Base-by-base conservation (phyloP, 1,140 invertebrate species). In the Drosophila pallidifrons region DNA sequence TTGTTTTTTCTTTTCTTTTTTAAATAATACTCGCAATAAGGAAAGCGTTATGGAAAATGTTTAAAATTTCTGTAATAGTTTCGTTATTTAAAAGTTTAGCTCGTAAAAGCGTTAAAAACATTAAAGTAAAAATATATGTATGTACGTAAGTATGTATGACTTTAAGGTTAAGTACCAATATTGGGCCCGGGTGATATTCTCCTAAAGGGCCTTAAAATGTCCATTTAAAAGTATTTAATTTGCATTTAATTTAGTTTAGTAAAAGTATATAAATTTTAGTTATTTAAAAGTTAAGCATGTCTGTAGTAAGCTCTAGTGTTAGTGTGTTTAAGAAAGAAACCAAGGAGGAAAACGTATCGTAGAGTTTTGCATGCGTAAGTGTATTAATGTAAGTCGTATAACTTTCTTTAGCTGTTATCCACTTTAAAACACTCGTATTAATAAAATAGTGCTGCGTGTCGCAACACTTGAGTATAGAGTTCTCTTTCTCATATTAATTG, bases 31-130 rank as follows among this genome's bases (percentile, higher is more conserved):
- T 43, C 41, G n/a, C 13, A 80, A 43, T 25, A 49, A n/a, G 49
- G 60, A 77, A 87, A 87, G 80, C 76, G 41, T 71, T 67, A 35
- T 65, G 75, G 67, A 72, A 83, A 83, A 81, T 81, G 60, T 83
- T 88, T 85, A 88, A 88, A 87, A 87, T 59, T 70, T 68, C 20
- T 73, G 59, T 70, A 59, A 46, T 60, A 55, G 51, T 55, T 67
- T 45, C 43, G 15, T 65, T 66, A 55, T 87, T 88, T 89, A 88
- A 87, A 87, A 87, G 54, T 83, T 83, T 75, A 79, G 85, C 80
- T 79, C 77, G 70, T 89, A 89, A 89, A 89, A 89, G 85, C 85
- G 69, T 89, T 89, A 85, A 89, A 89, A 89, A 88, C 81, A 59
- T 85, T 81, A 85, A 88, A 89, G 65, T 85, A 89, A 85, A 88